phyloP scores from a whole-genome alignment of 2,113 vertebrate species.

The Falco punctatus region DNA sequence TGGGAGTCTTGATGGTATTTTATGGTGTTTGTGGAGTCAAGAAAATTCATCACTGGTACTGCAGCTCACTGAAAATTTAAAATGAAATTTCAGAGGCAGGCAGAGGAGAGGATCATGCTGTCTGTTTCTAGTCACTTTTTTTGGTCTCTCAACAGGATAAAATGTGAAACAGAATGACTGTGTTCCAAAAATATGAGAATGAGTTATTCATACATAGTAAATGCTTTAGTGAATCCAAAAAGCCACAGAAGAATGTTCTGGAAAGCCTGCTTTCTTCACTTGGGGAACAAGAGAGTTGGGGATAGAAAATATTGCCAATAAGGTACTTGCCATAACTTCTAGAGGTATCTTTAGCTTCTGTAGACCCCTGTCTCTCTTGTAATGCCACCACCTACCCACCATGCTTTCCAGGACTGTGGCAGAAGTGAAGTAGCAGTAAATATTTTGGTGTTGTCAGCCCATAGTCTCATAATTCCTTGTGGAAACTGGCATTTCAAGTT shows the following conservation, averaged over 20 bases:
- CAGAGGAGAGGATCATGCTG: not conserved
- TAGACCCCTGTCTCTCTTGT: not conserved
- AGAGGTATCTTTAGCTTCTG: not conserved
- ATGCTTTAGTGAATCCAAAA: not conserved
- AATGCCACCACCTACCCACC: not conserved
- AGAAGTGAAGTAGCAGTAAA: not conserved
- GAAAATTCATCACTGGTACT: not conserved
- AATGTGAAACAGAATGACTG: not conserved
- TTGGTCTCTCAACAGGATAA: not conserved
- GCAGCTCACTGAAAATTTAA: not conserved
- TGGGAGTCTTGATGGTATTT: not conserved
- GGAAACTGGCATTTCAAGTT: not conserved
- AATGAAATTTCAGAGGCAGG: not conserved
- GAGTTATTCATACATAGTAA: not conserved
- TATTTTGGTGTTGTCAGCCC: not conserved
- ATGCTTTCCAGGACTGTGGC: not conserved
- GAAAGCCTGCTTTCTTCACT: not conserved
- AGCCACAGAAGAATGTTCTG: not conserved
- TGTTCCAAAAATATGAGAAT: not conserved
- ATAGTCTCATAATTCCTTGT: not conserved
- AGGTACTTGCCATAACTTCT: not conserved
- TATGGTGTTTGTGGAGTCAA: not conserved
- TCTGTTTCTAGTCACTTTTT: not conserved
- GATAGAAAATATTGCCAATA: not conserved
- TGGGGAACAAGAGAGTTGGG: not conserved